Conservation (phyloP, 1,140 invertebrate species). For the Scylla paramamosain region DNA sequence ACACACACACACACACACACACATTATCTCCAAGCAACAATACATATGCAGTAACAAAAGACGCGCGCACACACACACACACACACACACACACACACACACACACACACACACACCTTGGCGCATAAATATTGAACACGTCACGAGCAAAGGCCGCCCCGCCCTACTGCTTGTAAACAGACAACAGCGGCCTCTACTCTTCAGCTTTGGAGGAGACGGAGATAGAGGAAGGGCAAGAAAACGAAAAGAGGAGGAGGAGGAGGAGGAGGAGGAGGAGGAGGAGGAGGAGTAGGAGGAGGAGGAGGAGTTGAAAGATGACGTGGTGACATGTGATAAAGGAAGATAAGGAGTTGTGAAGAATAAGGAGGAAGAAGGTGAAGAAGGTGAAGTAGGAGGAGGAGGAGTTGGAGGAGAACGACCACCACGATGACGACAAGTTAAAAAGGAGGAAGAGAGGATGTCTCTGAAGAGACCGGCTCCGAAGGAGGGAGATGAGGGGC, state of each 20-base stretch:
- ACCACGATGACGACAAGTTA: background rate
- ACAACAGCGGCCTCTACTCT: background rate
- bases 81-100: slow-evolving; percentile 20
- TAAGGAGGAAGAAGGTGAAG: background rate
- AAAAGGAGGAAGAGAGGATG: background rate
- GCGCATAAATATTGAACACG: slow-evolving; percentile 5
- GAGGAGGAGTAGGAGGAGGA: background rate
- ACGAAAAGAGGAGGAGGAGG: background rate
- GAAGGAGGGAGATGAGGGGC: background rate
- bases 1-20: background rate
- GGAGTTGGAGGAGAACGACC: background rate
- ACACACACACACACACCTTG: slow-evolving; percentile 1
- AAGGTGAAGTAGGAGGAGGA: background rate
- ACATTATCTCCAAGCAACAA: background rate
- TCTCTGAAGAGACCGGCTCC: background rate
- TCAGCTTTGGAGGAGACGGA: background rate
- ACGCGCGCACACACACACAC: background rate
- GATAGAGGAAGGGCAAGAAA: background rate
- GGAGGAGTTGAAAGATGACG: background rate
- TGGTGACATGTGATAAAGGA: slow-evolving; percentile 9
- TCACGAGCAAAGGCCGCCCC: background rate
- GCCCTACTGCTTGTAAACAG: background rate
- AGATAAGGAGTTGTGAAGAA: too few species aligned
- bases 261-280: background rate
- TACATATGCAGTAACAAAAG: slow-evolving; percentile 7